Evolutionary conservation across 2,888 invertebrate species (phyloP).

Genomic region (Oligia strigilis): DNA sequence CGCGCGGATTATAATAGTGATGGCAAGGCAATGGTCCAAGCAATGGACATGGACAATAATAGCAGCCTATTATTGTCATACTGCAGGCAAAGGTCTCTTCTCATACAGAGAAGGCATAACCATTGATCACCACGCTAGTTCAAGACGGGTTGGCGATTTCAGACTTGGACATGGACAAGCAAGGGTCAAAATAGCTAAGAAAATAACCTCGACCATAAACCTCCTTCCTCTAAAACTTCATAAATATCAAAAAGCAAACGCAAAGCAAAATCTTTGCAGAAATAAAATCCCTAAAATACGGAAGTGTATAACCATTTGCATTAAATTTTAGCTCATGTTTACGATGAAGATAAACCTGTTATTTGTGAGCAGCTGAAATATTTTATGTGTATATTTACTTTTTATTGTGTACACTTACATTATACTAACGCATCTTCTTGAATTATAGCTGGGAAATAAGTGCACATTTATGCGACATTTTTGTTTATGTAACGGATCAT

Average conservation of each 20-base stretch:
- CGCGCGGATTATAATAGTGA: not conserved
- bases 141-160: not conserved
- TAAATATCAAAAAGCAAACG: constrained; percentile 45
- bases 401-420: constrained; percentile 64
- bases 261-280: constrained; percentile 53
- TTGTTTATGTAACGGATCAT: constrained; percentile 30
- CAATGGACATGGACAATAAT: not conserved
- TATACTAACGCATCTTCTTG: constrained; percentile 56
- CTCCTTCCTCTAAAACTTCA: constrained; percentile 19
- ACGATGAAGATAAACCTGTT: constrained; percentile 70
- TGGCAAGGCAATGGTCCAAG: not conserved
- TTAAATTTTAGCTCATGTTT: constrained; percentile 66
- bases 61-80: not conserved
- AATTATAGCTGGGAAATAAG: constrained; percentile 41
- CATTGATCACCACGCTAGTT: not conserved
- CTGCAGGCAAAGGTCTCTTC: not conserved
- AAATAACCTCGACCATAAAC: constrained; percentile 23
- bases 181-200: constrained; percentile 11
- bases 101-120: not conserved
- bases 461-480: constrained; percentile 40
- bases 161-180: not conserved
- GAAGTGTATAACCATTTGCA: constrained; percentile 63
- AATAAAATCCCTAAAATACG: constrained; percentile 60
- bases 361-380: constrained; percentile 69
- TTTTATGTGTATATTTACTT: constrained; percentile 68